Base-by-base conservation (phyloP, 2,797 vertebrate species). In the Pempheris klunzingeri region DNA sequence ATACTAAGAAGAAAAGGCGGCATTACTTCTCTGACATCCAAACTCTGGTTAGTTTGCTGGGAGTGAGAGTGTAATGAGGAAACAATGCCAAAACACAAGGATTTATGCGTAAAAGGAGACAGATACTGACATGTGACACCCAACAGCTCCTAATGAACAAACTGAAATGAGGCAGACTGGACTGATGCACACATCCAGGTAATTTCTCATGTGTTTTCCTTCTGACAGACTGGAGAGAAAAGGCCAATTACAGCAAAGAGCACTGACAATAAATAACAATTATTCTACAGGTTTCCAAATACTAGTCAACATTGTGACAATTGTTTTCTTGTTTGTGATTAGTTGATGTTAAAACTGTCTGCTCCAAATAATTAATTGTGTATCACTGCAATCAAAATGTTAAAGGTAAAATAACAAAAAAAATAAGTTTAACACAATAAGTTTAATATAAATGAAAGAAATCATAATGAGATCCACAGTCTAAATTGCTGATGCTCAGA, bases 101-200 rank as follows among this genome's bases (percentile, higher is more conserved):
- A 83, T 81, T 85, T 85, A 47, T 59, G 64, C 32, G 67, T 54
- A 57, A 77, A 49, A 67, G 22, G 53, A 84, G 75, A 77, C 63
- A 2, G 73, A 66, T 26, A 80, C 80, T 59, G 81, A 88, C 77
- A 59, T 79, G 49, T 74, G 78, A 81, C 80, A 74, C 70, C 86
- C 82, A 87, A 47, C 79, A 34, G 76, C 11, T 83, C n/a, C 77
- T 88, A 90, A 88, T 87, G 79, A 87, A 88, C 78, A 74, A 82
- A 67, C 72, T 58, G 70, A 77, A 46, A 26, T n/a, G 49, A 74
- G 73, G 66, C 68, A 8, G 39, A 36, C 36, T 60, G 69, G 64
- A 85, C 67, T 49, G 76, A 78, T 70, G 66, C 71, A 63, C 84
- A 63, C 6, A 64, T 75, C 71, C 79, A 64, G 5, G 70, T 75